Conservation (phyloP, 2,888 invertebrate species). For the Rotaria sp. region DNA sequence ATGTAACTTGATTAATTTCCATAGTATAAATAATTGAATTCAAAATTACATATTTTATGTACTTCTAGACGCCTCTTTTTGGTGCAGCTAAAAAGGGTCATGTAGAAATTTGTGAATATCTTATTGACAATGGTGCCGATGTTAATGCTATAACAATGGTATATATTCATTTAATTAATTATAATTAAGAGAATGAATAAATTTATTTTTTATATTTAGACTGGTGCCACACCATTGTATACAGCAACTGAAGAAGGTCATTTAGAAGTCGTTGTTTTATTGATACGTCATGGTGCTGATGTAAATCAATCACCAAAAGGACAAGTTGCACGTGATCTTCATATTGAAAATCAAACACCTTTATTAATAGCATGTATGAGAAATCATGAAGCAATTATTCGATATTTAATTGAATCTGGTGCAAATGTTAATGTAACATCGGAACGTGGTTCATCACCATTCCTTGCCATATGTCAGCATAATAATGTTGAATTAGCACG, state of each 20-base stretch:
- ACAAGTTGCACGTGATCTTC: conserved; percentile 34
- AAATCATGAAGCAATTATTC: conserved; percentile 38
- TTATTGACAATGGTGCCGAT: conserved; percentile 37
- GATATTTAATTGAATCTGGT: conserved; percentile 31
- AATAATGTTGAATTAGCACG: conserved; percentile 28
- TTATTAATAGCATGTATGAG: conserved; percentile 40
- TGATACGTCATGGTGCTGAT: conserved; percentile 34
- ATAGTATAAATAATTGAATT: too few species aligned
- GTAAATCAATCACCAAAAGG: conserved; percentile 33
- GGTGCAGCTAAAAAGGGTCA: conserved; percentile 41
- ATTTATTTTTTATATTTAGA: not conserved
- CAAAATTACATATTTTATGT: too few species aligned
- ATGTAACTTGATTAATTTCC: too few species aligned
- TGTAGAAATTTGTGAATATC: conserved; percentile 40
- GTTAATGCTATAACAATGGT: conserved; percentile 40
- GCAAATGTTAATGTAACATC: conserved; percentile 38
- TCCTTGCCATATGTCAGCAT: conserved; percentile 27
- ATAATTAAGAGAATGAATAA: not conserved
- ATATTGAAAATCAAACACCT: conserved; percentile 38
- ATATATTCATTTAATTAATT: not conserved
- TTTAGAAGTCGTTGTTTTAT: conserved; percentile 34
- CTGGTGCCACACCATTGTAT: conserved; percentile 40
- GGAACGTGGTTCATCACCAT: conserved; percentile 39
- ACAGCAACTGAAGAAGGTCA: conserved; percentile 41
- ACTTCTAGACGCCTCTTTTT: conserved; percentile 35